phyloP scores from a whole-genome alignment of 2,113 vertebrate species.

The Platichthys stellatus region DNA sequence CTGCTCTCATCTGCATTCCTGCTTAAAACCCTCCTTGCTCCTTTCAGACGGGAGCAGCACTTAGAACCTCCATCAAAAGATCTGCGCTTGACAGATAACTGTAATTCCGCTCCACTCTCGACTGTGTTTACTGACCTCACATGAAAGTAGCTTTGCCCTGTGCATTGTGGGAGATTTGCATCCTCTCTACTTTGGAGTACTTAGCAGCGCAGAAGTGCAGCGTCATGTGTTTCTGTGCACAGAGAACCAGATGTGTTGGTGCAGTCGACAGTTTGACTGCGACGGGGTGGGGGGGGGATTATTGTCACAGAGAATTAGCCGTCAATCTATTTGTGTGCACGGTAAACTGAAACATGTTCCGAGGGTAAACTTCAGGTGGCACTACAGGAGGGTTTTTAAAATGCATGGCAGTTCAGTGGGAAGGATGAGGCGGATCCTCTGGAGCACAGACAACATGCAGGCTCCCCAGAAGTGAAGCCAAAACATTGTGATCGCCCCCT shows the following conservation, averaged over 20 bases:
- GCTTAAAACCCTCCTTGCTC: conserved; percentile 33
- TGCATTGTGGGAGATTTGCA: conserved; percentile 75
- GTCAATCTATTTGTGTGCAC: neutral
- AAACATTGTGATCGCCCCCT: too few relatives aligned
- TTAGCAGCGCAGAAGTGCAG: conserved; percentile 56
- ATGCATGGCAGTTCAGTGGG: too few relatives aligned
- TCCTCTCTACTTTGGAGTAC: conserved; percentile 58
- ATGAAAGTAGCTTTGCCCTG: conserved; percentile 71
- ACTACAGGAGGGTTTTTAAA: too few relatives aligned
- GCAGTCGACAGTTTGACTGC: conserved; percentile 20
- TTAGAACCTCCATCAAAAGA: conserved; percentile 73
- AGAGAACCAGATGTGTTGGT: conserved; percentile 14
- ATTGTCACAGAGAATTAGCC: conserved; percentile 26
- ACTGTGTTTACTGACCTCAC: conserved; percentile 74
- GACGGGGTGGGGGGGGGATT: neutral
- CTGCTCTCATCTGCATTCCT: conserved; percentile 58
- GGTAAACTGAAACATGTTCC: neutral
- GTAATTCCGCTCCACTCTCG: conserved; percentile 70
- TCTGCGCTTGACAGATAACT: conserved; percentile 73
- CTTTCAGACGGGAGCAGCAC: conserved; percentile 55
- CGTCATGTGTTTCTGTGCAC: conserved; percentile 54
- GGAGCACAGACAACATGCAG: too few relatives aligned
- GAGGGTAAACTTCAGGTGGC: too few relatives aligned
- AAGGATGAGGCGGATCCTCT: too few relatives aligned
- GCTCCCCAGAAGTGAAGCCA: too few relatives aligned